Evolutionary conservation across 2,888 invertebrate species (phyloP).

Genomic region (Schizotus pectinicornis): DNA sequence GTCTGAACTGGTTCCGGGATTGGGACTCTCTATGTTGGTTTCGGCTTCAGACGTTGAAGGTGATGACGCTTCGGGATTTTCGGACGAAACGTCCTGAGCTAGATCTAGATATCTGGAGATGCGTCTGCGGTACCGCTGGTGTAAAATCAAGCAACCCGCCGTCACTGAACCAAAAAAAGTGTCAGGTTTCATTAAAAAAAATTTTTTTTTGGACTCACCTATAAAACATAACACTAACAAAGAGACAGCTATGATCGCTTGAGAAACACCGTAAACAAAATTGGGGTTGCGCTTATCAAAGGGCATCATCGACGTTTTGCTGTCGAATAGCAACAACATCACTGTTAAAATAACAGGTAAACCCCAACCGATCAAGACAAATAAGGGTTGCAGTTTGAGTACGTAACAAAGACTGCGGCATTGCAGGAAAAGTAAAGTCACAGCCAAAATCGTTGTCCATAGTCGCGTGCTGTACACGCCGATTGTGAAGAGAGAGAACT

Average conservation of each 20-base stretch:
- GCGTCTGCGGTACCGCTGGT: conserved; percentile 78
- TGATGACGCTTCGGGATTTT: conserved; percentile 29
- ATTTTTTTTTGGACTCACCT: conserved; percentile 63
- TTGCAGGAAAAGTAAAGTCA: conserved; percentile 81
- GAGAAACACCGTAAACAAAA: conserved; percentile 77
- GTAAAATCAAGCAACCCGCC: conserved; percentile 79
- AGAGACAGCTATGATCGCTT: conserved; percentile 79
- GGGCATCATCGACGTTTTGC: conserved; percentile 57
- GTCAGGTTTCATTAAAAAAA: neutral
- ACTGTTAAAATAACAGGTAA: conserved; percentile 71
- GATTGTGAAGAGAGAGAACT: conserved; percentile 77
- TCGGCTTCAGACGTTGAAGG: conserved; percentile 39
- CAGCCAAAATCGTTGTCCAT: conserved; percentile 85
- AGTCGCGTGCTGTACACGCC: conserved; percentile 82
- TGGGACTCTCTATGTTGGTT: conserved; percentile 32
- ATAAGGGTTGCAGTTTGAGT: conserved; percentile 74
- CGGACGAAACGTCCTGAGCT: conserved; percentile 64
- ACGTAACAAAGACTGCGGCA: conserved; percentile 85
- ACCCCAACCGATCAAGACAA: conserved; percentile 67
- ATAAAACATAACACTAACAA: conserved; percentile 80
- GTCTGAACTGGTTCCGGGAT: conserved; percentile 36
- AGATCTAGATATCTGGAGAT: conserved; percentile 70
- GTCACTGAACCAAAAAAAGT: conserved; percentile 65
- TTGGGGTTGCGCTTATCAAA: conserved; percentile 73
- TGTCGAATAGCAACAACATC: conserved; percentile 67